These are phyloP conservation scores for Eudemis profundana DNA, from an alignment of 2,888 invertebrate species.

Conservation along the genomic window DNA sequence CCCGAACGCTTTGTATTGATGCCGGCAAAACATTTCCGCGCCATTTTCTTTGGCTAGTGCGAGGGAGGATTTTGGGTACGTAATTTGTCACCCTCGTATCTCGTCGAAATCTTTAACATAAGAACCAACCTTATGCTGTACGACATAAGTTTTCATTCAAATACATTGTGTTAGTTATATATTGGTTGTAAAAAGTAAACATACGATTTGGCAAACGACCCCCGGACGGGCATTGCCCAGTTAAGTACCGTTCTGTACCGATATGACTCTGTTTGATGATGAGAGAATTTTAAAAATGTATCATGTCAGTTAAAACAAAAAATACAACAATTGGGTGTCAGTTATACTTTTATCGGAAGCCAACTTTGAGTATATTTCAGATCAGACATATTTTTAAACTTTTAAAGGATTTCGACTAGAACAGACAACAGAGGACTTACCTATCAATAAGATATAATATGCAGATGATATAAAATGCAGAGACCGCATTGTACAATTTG, in stretches of 20 bases:
- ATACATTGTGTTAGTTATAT: background rate
- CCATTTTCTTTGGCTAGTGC: constrained; percentile 73
- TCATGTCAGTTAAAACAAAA: too few relatives aligned
- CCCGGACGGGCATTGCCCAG: constrained; percentile 45
- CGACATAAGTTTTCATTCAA: background rate
- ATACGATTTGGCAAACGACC: constrained; percentile 59
- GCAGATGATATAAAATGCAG: too few relatives aligned
- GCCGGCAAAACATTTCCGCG: constrained; percentile 78
- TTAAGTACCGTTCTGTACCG: constrained; percentile 37
- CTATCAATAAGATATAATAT: too few relatives aligned
- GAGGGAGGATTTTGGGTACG: constrained; percentile 52
- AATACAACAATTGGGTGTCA: too few relatives aligned
- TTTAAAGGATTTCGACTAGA: too few relatives aligned
- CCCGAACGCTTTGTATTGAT: constrained; percentile 73
- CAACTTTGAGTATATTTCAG: too few relatives aligned
- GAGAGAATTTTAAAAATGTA: constrained; percentile 12
- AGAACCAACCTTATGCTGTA: background rate
- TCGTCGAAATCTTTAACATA: background rate
- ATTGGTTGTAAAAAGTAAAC: background rate
- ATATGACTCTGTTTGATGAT: constrained; percentile 32
- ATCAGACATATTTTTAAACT: too few relatives aligned
- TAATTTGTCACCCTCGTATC: constrained; percentile 11
- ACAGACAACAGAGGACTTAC: too few relatives aligned
- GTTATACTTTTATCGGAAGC: too few relatives aligned
- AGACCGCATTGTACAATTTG: too few relatives aligned